Base-by-base conservation (phyloP, 2,113 vertebrate species). In the Neotoma lepida region DNA sequence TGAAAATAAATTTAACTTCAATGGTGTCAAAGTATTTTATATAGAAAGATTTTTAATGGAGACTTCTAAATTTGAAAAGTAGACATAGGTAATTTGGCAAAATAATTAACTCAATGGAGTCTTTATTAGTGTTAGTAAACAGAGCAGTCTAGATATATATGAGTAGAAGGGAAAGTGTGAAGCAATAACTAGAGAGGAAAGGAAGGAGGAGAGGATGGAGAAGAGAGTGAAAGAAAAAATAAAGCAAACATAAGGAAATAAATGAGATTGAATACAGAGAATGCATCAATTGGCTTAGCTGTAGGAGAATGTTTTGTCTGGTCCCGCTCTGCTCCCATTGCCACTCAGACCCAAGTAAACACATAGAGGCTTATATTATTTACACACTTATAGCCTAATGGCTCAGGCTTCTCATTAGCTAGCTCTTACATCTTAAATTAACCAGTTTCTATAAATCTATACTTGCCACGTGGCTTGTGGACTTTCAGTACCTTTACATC, bases 1-100 rank as follows among this genome's bases (percentile, higher is more conserved):
- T 86, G 14, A 78, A 92, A 89, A 78, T 18, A 91, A 41, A 54
- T 85, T 94, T 51, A 90, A 49, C 4, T 91, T 93, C 22, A 41
- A 6, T 73, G 2, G 44, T 63, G 39, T 77, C 46, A 61, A 82
- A 63, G 35, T 58, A 54, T 4, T 68, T 92, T 90, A 33, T 39
- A 76, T 9, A 68, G 54, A 78, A 64, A 91, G 18, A n/a, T 63
- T 41, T 80, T 92, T 58, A 76, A 66, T 64, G 51, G 26, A 39
- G 41, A 81, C 2, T n/a, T 4, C 15, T 91, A 54, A 64, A 73
- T 41, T 68, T 74, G 64, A 86, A 93, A 95, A 84, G 44, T 68
- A 46, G 71, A 33, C 15, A 78, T 46, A 78, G n/a, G 1, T 86
- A 6, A 44, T 66, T 91, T 61, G 84, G 24, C 12, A 58, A 91